phyloP scores from a whole-genome alignment of 1,140 invertebrate genomes.

The Scaptomyza montana region DNA sequence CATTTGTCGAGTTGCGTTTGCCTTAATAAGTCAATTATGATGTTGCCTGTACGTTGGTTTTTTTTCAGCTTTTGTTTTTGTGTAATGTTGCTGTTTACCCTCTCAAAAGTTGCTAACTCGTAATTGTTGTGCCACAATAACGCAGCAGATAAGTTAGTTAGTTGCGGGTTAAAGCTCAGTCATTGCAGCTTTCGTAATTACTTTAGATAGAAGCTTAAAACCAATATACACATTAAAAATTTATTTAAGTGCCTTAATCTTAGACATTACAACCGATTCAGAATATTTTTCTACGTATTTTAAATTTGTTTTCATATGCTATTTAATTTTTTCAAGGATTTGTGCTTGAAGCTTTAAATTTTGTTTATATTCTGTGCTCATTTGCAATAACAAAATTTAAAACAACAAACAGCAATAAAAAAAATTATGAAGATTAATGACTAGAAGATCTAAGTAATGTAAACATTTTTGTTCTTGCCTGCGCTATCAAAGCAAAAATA shows the following conservation, averaged over 20 bases:
- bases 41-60: slow-evolving; percentile 2
- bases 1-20: slow-evolving; percentile 54
- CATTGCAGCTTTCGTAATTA: not conserved
- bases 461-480: slow-evolving; percentile 29
- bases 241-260: no score
- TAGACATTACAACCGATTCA: no score
- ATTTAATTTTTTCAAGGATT: no score
- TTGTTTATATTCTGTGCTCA: not conserved
- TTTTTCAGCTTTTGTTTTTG: slow-evolving; percentile 13
- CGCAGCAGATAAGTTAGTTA: slow-evolving; percentile 7
- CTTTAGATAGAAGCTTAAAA: not conserved
- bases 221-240: no score
- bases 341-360: not conserved
- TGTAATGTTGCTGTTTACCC: slow-evolving; percentile 2
- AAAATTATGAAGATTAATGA: slow-evolving; percentile 73
- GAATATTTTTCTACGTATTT: not conserved
- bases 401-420: slow-evolving; percentile 47
- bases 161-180: not conserved
- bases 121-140: not conserved
- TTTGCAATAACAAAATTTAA: slow-evolving; percentile 28
- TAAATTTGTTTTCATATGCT: not conserved
- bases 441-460: slow-evolving; percentile 38
- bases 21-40: slow-evolving; percentile 74
- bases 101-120: not conserved
- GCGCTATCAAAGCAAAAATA: slow-evolving; percentile 2